Evolutionary conservation across 2,888 invertebrate genomes (phyloP).

Genomic region (Cantharis nigra): DNA sequence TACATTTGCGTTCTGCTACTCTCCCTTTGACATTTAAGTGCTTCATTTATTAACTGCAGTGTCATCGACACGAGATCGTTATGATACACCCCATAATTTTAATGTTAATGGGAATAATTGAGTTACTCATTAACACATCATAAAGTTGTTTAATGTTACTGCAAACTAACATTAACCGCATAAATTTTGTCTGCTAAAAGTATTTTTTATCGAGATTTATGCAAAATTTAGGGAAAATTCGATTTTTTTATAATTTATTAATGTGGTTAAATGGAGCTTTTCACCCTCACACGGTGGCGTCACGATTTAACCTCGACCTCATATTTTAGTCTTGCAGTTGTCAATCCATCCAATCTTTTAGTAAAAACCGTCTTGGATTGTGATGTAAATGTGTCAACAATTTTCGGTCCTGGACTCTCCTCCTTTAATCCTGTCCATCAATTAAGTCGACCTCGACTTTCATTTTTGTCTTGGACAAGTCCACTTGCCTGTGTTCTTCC

Average conservation of each 20-base stretch:
- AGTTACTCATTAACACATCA: conserved; percentile 10
- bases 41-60: conserved; percentile 12
- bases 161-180: background rate
- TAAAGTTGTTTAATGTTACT: conserved; percentile 3
- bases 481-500: background rate
- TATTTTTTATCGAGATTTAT: background rate
- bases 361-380: background rate
- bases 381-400: background rate
- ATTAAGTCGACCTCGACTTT: background rate
- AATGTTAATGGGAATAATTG: conserved; percentile 11
- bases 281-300: background rate
- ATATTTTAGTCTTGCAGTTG: background rate
- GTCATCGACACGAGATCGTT: conserved; percentile 11
- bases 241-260: background rate
- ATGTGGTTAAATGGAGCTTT: background rate
- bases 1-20: conserved; percentile 4
- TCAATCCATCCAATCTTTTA: background rate
- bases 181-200: background rate
- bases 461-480: background rate
- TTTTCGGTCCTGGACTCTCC: too few relatives aligned
- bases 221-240: background rate
- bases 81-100: conserved; percentile 10
- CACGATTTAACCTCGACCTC: background rate
- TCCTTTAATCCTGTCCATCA: background rate
- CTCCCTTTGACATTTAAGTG: conserved; percentile 6